These are phyloP conservation scores for Avahi laniger DNA, from an alignment of 2,797 vertebrate species.

Conservation along the genomic window DNA sequence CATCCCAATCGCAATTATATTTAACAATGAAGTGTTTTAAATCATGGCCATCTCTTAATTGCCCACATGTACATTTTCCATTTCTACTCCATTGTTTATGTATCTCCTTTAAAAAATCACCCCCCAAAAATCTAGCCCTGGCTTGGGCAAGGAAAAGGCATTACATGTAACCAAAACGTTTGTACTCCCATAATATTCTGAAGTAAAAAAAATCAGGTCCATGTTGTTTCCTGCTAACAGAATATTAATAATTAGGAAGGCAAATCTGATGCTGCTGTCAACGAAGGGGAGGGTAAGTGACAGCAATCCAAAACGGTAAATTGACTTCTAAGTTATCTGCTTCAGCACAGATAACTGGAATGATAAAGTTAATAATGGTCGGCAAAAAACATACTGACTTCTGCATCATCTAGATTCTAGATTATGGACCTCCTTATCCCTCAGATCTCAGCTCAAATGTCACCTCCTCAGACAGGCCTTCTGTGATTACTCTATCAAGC, in stretches of 20 bases:
- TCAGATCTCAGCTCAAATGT: background rate
- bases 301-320: background rate
- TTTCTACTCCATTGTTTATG: background rate
- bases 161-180: too few species aligned
- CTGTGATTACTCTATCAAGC: background rate
- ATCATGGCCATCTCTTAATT: background rate
- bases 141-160: too few species aligned
- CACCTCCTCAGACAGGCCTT: background rate
- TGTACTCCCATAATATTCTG: background rate
- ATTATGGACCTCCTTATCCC: background rate
- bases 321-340: slow-evolving; percentile 17
- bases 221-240: background rate
- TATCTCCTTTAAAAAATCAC: background rate
- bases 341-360: slow-evolving; percentile 30
- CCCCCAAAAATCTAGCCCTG: too few species aligned
- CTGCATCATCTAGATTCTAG: background rate
- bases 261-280: background rate
- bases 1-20: background rate
- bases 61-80: background rate
- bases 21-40: slow-evolving; percentile 25
- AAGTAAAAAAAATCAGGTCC: background rate
- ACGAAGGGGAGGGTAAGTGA: background rate
- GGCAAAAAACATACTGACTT: slow-evolving; percentile 9
- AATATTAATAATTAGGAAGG: slow-evolving; percentile 9
- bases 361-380: background rate